A percentile compares a stretch with the other conserved stretches of the same genome.
Conservation (phyloP, 2,888 invertebrate genomes). For the Nycteola revayana region DNA sequence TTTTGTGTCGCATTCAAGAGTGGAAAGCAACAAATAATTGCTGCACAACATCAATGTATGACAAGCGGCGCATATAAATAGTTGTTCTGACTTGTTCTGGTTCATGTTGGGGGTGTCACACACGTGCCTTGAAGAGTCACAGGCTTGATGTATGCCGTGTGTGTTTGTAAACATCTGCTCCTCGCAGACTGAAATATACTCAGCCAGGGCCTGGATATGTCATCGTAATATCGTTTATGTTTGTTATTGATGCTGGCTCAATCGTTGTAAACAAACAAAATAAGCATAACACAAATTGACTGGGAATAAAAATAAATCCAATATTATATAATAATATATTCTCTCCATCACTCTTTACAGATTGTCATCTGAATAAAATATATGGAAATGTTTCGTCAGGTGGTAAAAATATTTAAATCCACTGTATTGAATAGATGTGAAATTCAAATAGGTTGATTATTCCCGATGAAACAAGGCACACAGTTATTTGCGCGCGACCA, state of each 20-base stretch:
- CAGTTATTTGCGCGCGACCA: slow-evolving; percentile 41
- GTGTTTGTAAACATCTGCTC: slow-evolving; percentile 48
- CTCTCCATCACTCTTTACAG: too few species aligned
- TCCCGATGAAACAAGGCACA: slow-evolving; percentile 24
- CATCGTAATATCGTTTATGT: neutral
- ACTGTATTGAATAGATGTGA: slow-evolving; percentile 15
- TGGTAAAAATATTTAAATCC: slow-evolving; percentile 27
- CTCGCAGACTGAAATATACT: slow-evolving; percentile 25
- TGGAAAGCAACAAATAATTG: slow-evolving; percentile 29
- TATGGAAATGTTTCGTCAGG: slow-evolving; percentile 27
- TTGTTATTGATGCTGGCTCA: neutral
- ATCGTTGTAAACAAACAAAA: too few species aligned
- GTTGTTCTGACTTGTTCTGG: slow-evolving; percentile 54
- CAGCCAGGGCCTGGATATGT: neutral
- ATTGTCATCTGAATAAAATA: slow-evolving; percentile 18
- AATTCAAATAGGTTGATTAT: slow-evolving; percentile 32
- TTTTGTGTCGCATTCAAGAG: neutral
- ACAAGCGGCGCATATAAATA: slow-evolving; percentile 45
- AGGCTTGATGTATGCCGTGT: slow-evolving; percentile 25
- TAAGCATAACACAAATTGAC: too few species aligned
- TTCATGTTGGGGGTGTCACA: slow-evolving; percentile 49
- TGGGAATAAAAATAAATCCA: too few species aligned
- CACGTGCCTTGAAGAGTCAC: slow-evolving; percentile 50
- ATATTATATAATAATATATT: too few species aligned
- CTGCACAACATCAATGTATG: slow-evolving; percentile 43